A percentile compares a stretch with the other conserved stretches of the same genome.
Conservation (phyloP, 2,113 vertebrate species). For the Neolamprologus modestus region DNA sequence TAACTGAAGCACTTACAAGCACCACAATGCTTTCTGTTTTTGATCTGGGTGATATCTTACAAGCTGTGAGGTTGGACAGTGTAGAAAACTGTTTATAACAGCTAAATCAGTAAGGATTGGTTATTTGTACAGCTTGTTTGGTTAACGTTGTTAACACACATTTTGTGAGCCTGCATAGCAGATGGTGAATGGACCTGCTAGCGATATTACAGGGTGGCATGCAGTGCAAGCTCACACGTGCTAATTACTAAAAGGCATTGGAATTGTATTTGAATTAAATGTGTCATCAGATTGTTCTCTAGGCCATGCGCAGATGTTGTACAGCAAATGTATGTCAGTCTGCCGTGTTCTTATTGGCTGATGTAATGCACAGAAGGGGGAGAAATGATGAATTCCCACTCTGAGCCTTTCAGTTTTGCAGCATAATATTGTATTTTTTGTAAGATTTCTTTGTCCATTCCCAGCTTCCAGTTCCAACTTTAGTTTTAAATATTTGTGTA, state of each 20-base stretch:
- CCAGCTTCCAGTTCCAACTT: background rate
- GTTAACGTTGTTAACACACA: background rate
- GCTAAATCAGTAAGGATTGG: background rate
- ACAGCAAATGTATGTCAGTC: conserved; percentile 29
- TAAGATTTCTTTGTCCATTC: background rate
- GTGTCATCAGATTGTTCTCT: conserved; percentile 25
- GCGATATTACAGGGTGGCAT: conserved; percentile 28
- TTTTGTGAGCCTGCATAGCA: conserved; percentile 1
- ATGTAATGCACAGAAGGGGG: background rate
- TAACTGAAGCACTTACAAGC: background rate
- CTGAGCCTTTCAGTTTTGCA: background rate
- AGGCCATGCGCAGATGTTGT: conserved; percentile 46
- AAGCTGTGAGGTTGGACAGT: background rate
- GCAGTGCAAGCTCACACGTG: conserved; percentile 2
- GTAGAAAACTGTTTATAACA: background rate
- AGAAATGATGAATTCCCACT: background rate
- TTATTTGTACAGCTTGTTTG: background rate
- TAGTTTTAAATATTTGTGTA: background rate
- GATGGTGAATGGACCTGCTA: conserved; percentile 50
- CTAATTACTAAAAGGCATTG: conserved; percentile 38
- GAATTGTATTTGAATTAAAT: conserved; percentile 15
- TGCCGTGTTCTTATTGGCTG: background rate
- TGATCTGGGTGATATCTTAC: background rate
- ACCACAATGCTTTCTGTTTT: background rate
- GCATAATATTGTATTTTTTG: background rate